Evolutionary conservation across 2,797 vertebrate species (phyloP), one percentile per base, ranked within the genome.

Genomic region (Jordanella pulchra): DNA sequence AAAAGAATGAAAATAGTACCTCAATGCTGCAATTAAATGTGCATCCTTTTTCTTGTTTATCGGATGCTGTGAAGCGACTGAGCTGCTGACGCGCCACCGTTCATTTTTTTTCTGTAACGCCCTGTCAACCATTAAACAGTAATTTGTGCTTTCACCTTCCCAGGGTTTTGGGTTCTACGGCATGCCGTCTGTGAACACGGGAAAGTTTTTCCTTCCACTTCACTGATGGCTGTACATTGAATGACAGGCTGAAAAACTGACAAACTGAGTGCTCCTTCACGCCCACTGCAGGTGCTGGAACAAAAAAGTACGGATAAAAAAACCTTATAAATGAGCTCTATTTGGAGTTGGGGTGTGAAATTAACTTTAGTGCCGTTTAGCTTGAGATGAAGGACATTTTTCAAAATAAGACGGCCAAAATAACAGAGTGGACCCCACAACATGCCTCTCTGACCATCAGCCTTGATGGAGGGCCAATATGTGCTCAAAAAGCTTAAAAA

Each of bases 31-130:
- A 85, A 87, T 89, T 90, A 87, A 74, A 73, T 39, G 18, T 55
- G 2, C 79, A 84, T 87, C 81, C 87, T 89, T 84, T 77, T 84
- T 87, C 83, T 88, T 90, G 82, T 88, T 90, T 87, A 84, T 88
- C 79, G 81, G 81, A 82, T 48, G 76, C 86, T 50, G 42, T 69
- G 78, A 69, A 73, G 78, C 50, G 72, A 69, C 42, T 42, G 71
- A 48, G 84, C 76, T 71, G 82, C 87, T 74, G 86, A 85, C 81
- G 86, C 35, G 75, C 84, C 87, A 81, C 87, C 80, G 69, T 80
- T 28, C 28, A 69, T 76, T 78, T 74, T 88, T 83, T 84, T 78
- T 50, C 79, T 74, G 67, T 48, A 67, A 71, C 50, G n/a, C 80
- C 73, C 76, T 51, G 71, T 85, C 86, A 87, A 72, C 77, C 81